Base-by-base conservation (phyloP, 2,113 vertebrate genomes). In the Melanocharis versteri region DNA sequence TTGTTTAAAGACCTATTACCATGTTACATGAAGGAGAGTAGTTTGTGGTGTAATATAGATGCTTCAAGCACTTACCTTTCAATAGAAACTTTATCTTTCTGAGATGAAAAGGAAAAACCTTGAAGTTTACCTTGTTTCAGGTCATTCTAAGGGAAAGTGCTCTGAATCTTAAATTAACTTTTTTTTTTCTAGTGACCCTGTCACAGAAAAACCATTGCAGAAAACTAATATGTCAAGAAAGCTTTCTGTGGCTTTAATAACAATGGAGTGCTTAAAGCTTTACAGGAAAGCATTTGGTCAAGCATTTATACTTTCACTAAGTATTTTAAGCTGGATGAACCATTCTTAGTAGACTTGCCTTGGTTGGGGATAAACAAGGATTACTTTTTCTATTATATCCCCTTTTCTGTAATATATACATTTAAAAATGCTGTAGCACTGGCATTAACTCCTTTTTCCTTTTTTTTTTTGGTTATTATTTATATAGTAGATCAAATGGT, bases 251-350 rank as follows among this genome's bases (percentile, higher is more conserved):
- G 31, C 62, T 92, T 90, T 90, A 87, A 84, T 53, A 66, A 62
- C 64, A 90, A 26, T 88, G 60, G 44, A 53, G 79, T 79, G 61
- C 81, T 82, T 80, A 83, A 80, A 80, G 87, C 33, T 88, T 94
- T 86, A 57, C 50, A 62, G 60, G 27, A 56, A 69, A 90, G 64
- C 76, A 90, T 93, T 96, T 95, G 93, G 88, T 93, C 86, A 78
- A 79, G 76, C 17, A 8, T 93, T 96, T 90, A 39, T 92, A 75
- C 40, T 87, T 94, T 81, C 54, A 86, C 69, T 92, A 78, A 90
- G 48, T 78, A 78, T 93, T 94, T 93, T 96, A 95, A 97, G 79
- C 92, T 94, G 92, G 92, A 94, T 96, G 80, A 95, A 61, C 64
- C 48, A 35, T 48, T 90, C 72, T 90, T 83, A 76, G 64, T 51